Conservation (phyloP, 1,140 invertebrate genomes). For the Xylocopa sonorina region DNA sequence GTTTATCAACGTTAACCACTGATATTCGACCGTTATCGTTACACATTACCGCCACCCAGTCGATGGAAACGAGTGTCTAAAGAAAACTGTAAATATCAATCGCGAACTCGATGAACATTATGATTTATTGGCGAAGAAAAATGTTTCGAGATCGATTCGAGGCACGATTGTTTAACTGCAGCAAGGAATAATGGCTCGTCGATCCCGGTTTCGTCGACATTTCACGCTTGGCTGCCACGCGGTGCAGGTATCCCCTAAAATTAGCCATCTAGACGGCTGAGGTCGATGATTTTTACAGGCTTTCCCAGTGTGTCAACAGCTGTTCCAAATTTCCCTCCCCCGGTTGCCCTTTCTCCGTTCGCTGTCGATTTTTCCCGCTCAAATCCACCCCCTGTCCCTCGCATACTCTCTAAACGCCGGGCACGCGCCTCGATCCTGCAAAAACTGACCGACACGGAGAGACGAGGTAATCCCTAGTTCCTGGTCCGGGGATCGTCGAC, state of each 20-base stretch:
- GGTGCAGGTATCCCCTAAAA: slow-evolving; percentile 38
- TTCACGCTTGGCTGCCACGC: slow-evolving; percentile 41
- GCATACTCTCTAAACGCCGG: too few relatives aligned
- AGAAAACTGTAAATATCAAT: too few relatives aligned
- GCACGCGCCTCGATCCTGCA: slow-evolving; percentile 33
- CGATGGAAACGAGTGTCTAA: too few relatives aligned
- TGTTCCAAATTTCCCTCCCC: slow-evolving; percentile 59
- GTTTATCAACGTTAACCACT: background rate
- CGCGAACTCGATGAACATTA: too few relatives aligned
- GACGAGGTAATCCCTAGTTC: slow-evolving; percentile 20
- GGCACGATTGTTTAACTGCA: background rate
- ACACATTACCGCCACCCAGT: too few relatives aligned
- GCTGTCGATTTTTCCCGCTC: slow-evolving; percentile 45
- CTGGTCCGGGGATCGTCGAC: background rate
- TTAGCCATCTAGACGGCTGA: slow-evolving; percentile 20
- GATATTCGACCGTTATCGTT: background rate
- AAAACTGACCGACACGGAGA: slow-evolving; percentile 44
- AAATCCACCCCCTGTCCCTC: background rate
- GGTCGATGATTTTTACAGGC: slow-evolving; percentile 29
- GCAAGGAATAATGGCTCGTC: background rate
- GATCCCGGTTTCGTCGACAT: slow-evolving; percentile 8
- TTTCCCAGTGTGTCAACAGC: slow-evolving; percentile 58
- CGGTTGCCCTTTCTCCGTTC: background rate
- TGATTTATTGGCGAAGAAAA: too few relatives aligned
- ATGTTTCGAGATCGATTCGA: background rate